Conservation (phyloP, 2,888 invertebrate genomes). For the Pterostichus madidus region DNA sequence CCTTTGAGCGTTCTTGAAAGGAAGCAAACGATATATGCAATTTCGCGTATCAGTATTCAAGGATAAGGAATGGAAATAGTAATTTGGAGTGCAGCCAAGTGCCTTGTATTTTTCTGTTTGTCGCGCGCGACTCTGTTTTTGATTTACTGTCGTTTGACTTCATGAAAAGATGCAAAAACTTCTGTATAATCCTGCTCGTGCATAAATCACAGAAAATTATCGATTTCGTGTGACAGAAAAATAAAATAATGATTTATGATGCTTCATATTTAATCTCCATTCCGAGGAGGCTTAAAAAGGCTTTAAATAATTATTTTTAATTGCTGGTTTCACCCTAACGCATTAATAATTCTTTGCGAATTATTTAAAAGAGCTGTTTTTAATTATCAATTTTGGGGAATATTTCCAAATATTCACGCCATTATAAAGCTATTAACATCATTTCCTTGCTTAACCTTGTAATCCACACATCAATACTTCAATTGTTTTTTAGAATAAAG, state of each 20-base stretch:
- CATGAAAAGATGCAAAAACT: conserved; percentile 66
- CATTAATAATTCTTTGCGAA: conserved; percentile 31
- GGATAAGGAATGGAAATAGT: conserved; percentile 67
- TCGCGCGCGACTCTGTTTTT: conserved; percentile 61
- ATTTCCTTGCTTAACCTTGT: not conserved
- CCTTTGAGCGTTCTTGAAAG: conserved; percentile 21
- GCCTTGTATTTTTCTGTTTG: conserved; percentile 68
- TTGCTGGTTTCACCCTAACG: conserved; percentile 7
- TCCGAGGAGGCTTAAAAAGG: conserved; percentile 15
- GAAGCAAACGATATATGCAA: conserved; percentile 63
- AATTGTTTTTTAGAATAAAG: too few species aligned
- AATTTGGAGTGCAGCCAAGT: conserved; percentile 71
- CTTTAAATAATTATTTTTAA: conserved; percentile 47
- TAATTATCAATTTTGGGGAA: conserved; percentile 20
- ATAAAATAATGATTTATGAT: conserved; percentile 56
- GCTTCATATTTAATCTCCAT: conserved; percentile 9
- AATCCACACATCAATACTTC: too few species aligned
- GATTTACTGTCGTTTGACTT: conserved; percentile 65
- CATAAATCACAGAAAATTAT: conserved; percentile 64
- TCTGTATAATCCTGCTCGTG: conserved; percentile 58
- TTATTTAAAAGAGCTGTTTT: conserved; percentile 28
- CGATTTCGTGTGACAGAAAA: conserved; percentile 37
- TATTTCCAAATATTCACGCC: conserved; percentile 2
- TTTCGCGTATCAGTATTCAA: conserved; percentile 65
- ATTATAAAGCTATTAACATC: conserved; percentile 15